These are phyloP conservation scores for Netelia melanura DNA, from an alignment of 2,888 invertebrate species.

Conservation along the genomic window DNA sequence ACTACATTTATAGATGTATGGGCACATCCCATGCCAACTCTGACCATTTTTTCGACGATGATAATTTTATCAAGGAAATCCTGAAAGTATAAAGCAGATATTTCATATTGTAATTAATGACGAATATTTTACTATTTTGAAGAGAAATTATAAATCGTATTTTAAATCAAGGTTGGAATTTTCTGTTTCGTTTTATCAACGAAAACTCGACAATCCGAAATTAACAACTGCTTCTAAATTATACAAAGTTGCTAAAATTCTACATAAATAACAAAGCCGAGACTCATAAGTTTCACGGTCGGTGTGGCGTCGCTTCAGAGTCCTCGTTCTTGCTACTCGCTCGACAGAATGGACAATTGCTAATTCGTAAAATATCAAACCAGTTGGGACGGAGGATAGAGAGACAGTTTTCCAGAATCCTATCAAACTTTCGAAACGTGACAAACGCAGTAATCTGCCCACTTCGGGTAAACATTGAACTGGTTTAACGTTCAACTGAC, in stretches of 20 bases:
- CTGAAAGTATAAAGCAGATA: no score
- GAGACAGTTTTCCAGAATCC: background rate
- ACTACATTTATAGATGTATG: background rate
- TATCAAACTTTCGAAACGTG: conserved; percentile 21
- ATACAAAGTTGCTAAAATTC: background rate
- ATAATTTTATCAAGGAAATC: background rate
- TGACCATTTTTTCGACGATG: background rate
- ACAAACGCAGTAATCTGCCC: background rate
- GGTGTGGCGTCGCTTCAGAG: background rate
- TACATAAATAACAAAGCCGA: background rate
- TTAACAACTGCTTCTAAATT: no score
- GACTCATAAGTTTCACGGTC: background rate
- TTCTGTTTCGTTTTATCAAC: background rate
- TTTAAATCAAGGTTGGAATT: background rate
- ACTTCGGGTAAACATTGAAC: background rate
- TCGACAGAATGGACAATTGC: conserved; percentile 16
- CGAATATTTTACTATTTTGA: no score
- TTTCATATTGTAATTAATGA: no score
- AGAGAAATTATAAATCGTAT: background rate
- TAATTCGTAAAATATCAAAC: conserved; percentile 32
- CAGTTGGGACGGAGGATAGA: background rate
- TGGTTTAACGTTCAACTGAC: background rate
- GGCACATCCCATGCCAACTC: background rate
- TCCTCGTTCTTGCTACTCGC: background rate
- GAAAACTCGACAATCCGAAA: background rate